These are phyloP conservation scores for Silurus meridionalis DNA, from an alignment of 2,113 vertebrate species.

Conservation along the genomic window DNA sequence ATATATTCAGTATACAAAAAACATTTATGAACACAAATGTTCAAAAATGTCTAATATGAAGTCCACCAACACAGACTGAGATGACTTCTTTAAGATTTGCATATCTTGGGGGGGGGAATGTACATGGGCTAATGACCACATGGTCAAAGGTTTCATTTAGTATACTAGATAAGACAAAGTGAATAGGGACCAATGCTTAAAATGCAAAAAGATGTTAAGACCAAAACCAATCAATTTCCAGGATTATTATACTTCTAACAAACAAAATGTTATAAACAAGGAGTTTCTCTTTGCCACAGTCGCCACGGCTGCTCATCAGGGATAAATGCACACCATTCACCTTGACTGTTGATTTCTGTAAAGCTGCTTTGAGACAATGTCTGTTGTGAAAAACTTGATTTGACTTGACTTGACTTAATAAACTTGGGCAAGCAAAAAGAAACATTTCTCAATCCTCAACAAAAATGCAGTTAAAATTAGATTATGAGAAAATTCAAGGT, in stretches of 20 bases:
- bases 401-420: neutral
- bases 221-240: neutral
- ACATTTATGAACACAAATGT: neutral
- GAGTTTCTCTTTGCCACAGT: no score
- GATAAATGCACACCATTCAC: no score
- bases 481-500: neutral
- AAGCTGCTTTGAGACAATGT: no score
- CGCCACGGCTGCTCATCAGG: no score
- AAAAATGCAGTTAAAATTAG: neutral
- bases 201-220: neutral
- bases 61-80: neutral
- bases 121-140: neutral
- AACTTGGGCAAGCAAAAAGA: neutral
- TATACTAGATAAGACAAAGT: neutral
- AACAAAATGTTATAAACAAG: neutral
- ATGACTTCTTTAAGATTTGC: neutral
- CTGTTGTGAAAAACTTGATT: neutral
- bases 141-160: neutral
- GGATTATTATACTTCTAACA: neutral
- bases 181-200: neutral
- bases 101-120: neutral
- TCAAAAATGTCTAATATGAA: slow-evolving; percentile 5
- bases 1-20: slow-evolving; percentile 18
- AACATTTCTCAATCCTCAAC: neutral
- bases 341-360: no score